These are phyloP conservation scores for Pachypanchax playfairii DNA, from an alignment of 2,113 vertebrate species.

Conservation along the genomic window DNA sequence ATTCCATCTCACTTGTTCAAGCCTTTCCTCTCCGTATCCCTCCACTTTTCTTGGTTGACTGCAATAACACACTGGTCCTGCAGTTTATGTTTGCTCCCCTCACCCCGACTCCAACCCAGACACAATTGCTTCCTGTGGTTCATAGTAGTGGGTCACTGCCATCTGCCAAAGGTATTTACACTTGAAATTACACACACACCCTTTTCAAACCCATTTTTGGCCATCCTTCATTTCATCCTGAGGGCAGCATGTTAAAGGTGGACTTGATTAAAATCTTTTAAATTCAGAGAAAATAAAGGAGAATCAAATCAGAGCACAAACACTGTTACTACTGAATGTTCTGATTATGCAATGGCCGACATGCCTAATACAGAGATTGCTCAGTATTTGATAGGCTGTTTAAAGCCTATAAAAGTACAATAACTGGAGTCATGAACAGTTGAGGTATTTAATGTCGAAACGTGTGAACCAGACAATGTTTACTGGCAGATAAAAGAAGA, in stretches of 20 bases:
- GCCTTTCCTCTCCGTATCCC: constrained; percentile 37
- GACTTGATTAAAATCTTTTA: constrained; percentile 58
- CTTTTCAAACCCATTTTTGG: constrained; percentile 31
- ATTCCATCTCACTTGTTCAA: constrained; percentile 52
- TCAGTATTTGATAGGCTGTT: not conserved
- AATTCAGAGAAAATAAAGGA: constrained; percentile 11
- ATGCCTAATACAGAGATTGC: not conserved
- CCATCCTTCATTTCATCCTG: constrained; percentile 27
- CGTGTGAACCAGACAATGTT: constrained; percentile 19
- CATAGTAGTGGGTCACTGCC: constrained; percentile 66
- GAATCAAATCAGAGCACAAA: constrained; percentile 11
- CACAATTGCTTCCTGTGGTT: constrained; percentile 68
- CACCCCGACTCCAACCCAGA: constrained; percentile 46
- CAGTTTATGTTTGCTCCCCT: constrained; percentile 65
- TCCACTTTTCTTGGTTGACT: constrained; percentile 62
- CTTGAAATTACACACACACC: constrained; percentile 70
- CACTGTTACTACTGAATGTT: constrained; percentile 13
- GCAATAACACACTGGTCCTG: constrained; percentile 70
- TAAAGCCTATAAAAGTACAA: no score
- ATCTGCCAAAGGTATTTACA: constrained; percentile 67
- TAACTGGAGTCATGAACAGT: not conserved
- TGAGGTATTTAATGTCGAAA: not conserved
- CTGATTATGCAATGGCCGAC: not conserved
- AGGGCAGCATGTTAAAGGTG: constrained; percentile 30
- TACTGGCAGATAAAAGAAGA: constrained; percentile 38